Base-by-base conservation (phyloP, 2,113 vertebrate genomes). In the Cyprinodon variegatus region DNA sequence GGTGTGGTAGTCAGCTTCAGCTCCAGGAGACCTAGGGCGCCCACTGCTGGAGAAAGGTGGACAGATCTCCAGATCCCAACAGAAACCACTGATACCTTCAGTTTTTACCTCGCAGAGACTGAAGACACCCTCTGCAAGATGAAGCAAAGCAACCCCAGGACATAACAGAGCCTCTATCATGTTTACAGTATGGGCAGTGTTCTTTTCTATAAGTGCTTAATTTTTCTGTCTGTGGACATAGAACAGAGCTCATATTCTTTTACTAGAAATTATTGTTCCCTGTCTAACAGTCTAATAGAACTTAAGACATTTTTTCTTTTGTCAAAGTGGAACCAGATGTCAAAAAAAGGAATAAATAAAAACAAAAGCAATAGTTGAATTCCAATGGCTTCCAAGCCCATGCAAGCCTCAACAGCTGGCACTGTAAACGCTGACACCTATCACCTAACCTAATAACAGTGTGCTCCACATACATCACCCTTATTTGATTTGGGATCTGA, bases 401-500 rank as follows among this genome's bases (percentile, higher is more conserved):
- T 79, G 74, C 83, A 70, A 67, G 74, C 67, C 71, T 78, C 76
- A 73, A 72, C 76, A 81, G 77, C 79, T 78, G 77, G 76, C 59
- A 80, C 62, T 68, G 81, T 48, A 75, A 88, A 79, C 48, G 61
- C 86, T 92, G 93, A 90, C 83, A 89, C 86, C 76, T 83, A 89
- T 89, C 85, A 86, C 83, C 91, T 82, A 89, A 87, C 80, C 82
- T 90, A 92, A 91, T 92, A 91, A 91, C 84, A 79, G 77, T 68
- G 64, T 64, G 76, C 82, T 79, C 84, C 85, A 76, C 89, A 91
- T 93, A 86, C 77, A 89, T 92, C 83, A 90, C 76, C 77, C 13
- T 59, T 78, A 93, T 94, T 91, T 83, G 90, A 94, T 94, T 94
- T 93, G 80, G 83, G 76, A 86, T 79, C 74, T 91, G 88, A 92